phyloP scores from a whole-genome alignment of 2,113 vertebrate genomes.

The Fukomys damarensis region DNA sequence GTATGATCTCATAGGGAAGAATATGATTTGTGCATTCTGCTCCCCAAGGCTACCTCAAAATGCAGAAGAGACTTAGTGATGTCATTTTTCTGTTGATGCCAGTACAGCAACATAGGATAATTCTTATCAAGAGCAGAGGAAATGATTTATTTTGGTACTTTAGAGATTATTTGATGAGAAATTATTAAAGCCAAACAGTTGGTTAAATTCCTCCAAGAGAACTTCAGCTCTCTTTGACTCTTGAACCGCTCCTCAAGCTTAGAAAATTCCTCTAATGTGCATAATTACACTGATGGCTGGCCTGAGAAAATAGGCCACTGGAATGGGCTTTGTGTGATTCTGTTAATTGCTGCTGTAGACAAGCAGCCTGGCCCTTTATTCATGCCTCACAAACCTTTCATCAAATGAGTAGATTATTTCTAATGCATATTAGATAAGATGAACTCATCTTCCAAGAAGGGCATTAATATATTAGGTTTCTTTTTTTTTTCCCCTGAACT shows the following conservation, averaged over 20 bases:
- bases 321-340: slow-evolving; percentile 77
- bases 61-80: background rate
- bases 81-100: background rate
- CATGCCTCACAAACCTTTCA: slow-evolving; percentile 78
- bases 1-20: background rate
- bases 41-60: background rate
- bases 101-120: background rate
- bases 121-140: background rate
- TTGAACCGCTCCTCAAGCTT: slow-evolving; percentile 63
- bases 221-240: slow-evolving; percentile 74
- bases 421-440: slow-evolving; percentile 74
- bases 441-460: slow-evolving; percentile 78
- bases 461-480: slow-evolving; percentile 49
- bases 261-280: slow-evolving; percentile 75
- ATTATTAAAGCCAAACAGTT: slow-evolving; percentile 73
- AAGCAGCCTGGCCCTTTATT: slow-evolving; percentile 77
- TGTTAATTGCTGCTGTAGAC: slow-evolving; percentile 81
- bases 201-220: slow-evolving; percentile 66
- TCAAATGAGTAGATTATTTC: slow-evolving; percentile 80
- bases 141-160: slow-evolving; percentile 39
- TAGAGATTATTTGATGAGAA: slow-evolving; percentile 61
- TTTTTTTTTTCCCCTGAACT: background rate
- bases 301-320: slow-evolving; percentile 76
- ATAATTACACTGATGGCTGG: slow-evolving; percentile 79
- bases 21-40: background rate